phyloP scores from a whole-genome alignment of 1,140 invertebrate genomes.

The Ephestia elutella region DNA sequence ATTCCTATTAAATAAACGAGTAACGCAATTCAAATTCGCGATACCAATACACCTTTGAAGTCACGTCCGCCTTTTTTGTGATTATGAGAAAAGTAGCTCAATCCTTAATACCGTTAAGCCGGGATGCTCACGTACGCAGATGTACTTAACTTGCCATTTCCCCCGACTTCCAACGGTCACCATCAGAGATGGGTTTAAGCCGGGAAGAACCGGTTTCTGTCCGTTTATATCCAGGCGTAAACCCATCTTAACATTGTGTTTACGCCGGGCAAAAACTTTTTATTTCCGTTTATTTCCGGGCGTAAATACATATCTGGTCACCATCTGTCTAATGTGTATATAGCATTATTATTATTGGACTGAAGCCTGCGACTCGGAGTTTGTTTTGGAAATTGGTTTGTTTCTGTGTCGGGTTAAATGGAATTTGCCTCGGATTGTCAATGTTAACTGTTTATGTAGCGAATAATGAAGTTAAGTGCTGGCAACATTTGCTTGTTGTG shows the following conservation, averaged over 20 bases:
- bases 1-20: background rate
- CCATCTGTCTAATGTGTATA: conserved; percentile 17
- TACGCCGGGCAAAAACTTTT: too few relatives aligned
- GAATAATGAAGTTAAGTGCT: background rate
- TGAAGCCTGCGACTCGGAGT: conserved; percentile 10
- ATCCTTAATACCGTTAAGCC: conserved; percentile 18
- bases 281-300: too few relatives aligned
- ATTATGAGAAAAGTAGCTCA: conserved; percentile 12
- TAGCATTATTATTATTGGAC: conserved; percentile 17
- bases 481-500: background rate
- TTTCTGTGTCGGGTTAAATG: conserved; percentile 10
- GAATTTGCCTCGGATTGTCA: conserved; percentile 9
- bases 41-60: too few relatives aligned
- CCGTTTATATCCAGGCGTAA: too few relatives aligned
- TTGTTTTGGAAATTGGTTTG: conserved; percentile 14
- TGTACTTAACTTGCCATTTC: conserved; percentile 22
- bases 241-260: too few relatives aligned
- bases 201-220: too few relatives aligned
- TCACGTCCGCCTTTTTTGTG: conserved; percentile 1
- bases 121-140: conserved; percentile 16
- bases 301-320: too few relatives aligned
- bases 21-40: background rate
- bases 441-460: background rate
- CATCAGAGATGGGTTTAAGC: too few relatives aligned
- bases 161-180: conserved; percentile 11